Evolutionary conservation across 1,140 invertebrate species (phyloP).

Genomic region (Drosophila asahinai): DNA sequence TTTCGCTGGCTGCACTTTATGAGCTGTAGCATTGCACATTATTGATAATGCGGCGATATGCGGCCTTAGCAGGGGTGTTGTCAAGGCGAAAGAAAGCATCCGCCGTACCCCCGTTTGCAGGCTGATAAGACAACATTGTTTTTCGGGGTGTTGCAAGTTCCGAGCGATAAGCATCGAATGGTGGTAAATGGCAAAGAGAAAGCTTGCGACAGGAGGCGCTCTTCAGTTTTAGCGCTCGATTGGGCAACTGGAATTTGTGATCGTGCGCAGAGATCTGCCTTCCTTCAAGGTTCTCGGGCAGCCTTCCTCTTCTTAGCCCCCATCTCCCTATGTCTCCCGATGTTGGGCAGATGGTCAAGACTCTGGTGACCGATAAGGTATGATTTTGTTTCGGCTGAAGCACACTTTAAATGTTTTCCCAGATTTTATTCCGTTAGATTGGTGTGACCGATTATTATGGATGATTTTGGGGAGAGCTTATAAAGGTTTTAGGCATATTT

Average conservation of each 20-base stretch:
- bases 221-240: slow-evolving; percentile 52
- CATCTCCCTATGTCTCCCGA: not conserved
- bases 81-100: slow-evolving; percentile 53
- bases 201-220: slow-evolving; percentile 50
- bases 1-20: slow-evolving; percentile 66
- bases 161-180: slow-evolving; percentile 66
- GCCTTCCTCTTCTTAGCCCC: not conserved
- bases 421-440: slow-evolving; percentile 39
- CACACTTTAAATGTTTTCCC: slow-evolving; percentile 25
- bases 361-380: slow-evolving; percentile 43
- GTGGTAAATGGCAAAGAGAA: slow-evolving; percentile 67
- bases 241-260: slow-evolving; percentile 71
- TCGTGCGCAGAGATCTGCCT: slow-evolving; percentile 66
- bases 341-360: slow-evolving; percentile 36
- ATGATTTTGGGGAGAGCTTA: slow-evolving; percentile 3
- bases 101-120: slow-evolving; percentile 2
- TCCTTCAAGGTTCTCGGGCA: slow-evolving; percentile 33
- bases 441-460: slow-evolving; percentile 7
- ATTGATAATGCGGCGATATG: slow-evolving; percentile 69
- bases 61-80: slow-evolving; percentile 69
- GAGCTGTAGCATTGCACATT: slow-evolving; percentile 81
- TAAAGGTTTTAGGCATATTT: slow-evolving; percentile 4
- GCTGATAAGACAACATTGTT: slow-evolving; percentile 58
- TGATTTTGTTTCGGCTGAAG: slow-evolving; percentile 38
- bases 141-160: slow-evolving; percentile 69